Evolutionary conservation across 2,888 invertebrate species (phyloP).

Genomic region (Drosophila suboccidentalis): DNA sequence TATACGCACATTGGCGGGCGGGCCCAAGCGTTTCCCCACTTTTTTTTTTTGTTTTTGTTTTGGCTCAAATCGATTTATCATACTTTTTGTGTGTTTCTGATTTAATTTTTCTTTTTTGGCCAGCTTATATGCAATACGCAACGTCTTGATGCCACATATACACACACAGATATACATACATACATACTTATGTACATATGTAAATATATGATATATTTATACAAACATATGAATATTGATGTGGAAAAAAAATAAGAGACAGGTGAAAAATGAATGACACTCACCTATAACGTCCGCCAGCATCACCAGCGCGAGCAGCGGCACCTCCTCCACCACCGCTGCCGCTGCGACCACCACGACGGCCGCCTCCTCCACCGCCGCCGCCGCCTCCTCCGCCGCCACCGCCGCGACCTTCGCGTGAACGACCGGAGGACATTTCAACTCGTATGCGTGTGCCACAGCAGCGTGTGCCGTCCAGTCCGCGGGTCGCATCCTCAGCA

Average conservation of each 20-base stretch:
- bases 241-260: constrained; percentile 11
- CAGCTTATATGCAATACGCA: constrained; percentile 45
- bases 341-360: constrained; percentile 86
- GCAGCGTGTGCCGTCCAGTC: constrained; percentile 92
- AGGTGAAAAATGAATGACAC: constrained; percentile 42
- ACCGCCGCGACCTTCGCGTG: constrained; percentile 90
- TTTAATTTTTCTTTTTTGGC: constrained; percentile 24
- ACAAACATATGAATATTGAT: not conserved
- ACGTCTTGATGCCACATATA: constrained; percentile 29
- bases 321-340: constrained; percentile 80
- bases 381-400: constrained; percentile 86
- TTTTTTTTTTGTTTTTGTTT: constrained; percentile 23
- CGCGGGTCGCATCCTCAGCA: constrained; percentile 93
- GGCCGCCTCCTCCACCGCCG: constrained; percentile 86
- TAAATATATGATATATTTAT: constrained; percentile 5
- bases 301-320: constrained; percentile 78
- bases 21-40: constrained; percentile 15
- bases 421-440: constrained; percentile 96
- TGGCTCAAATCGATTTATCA: constrained; percentile 72
- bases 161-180: constrained; percentile 27
- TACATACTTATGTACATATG: constrained; percentile 6
- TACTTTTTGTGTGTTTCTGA: constrained; percentile 28
- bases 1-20: constrained; percentile 56
- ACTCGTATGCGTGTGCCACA: constrained; percentile 96
- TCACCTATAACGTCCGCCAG: constrained; percentile 84